phyloP scores from a whole-genome alignment of 2,797 vertebrate genomes.

The Arrhamphus sclerolepis region DNA sequence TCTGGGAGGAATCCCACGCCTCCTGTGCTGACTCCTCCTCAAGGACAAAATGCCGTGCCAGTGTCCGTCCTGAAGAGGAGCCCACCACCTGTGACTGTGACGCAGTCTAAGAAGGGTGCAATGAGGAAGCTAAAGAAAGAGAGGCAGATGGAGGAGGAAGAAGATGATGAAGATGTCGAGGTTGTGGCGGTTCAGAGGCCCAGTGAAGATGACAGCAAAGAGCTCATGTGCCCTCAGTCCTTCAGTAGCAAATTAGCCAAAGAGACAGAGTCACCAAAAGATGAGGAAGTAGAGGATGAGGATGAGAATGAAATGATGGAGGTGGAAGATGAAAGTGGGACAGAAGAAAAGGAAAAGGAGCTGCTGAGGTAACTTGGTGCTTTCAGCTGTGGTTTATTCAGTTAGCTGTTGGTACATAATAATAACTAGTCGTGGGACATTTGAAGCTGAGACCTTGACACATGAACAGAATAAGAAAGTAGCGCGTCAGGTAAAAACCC shows the following conservation, averaged over 20 bases:
- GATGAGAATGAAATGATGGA: conserved; percentile 76
- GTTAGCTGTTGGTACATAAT: too few species aligned
- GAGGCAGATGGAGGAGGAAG: conserved; percentile 50
- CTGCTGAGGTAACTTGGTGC: conserved; percentile 70
- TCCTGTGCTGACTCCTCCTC: conserved; percentile 62
- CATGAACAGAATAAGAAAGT: too few species aligned
- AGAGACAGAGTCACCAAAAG: conserved; percentile 53
- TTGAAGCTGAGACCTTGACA: too few species aligned
- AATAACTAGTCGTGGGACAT: too few species aligned
- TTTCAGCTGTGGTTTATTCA: not conserved
- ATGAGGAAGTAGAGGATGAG: conserved; percentile 59
- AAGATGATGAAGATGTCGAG: conserved; percentile 58
- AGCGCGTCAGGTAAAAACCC: too few species aligned
- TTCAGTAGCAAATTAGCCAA: conserved; percentile 52
- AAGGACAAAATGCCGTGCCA: conserved; percentile 70
- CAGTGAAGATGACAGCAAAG: conserved; percentile 69
- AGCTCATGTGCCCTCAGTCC: conserved; percentile 47
- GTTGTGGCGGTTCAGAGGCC: conserved; percentile 62
- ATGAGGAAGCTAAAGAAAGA: conserved; percentile 69
- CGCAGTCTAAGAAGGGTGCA: conserved; percentile 62
- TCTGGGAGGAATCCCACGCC: conserved; percentile 56
- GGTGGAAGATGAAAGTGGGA: conserved; percentile 79
- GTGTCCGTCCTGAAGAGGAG: conserved; percentile 81
- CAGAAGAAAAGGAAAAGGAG: conserved; percentile 81
- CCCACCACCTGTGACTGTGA: conserved; percentile 64